Base-by-base conservation (phyloP, 2,113 vertebrate species). In the Amblyornis subalaris region DNA sequence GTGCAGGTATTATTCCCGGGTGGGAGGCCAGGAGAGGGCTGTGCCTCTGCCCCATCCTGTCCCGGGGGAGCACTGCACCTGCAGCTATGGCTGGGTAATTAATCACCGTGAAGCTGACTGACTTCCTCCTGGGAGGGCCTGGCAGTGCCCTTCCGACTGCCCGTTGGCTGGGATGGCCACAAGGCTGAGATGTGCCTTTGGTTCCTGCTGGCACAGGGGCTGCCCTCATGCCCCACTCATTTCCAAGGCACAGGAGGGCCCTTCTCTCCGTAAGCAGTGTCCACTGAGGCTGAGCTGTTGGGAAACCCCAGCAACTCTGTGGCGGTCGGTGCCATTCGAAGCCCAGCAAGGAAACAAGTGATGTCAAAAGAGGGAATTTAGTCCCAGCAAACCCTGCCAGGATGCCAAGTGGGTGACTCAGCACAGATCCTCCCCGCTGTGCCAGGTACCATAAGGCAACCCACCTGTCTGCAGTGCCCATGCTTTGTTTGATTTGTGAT, bases 271-370 rank as follows among this genome's bases (percentile, higher is more conserved):
- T 4, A 36, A 17, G 5, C 12, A 0, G 42, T 7, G 25, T 47
- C 65, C 53, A 2, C 5, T 0, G 0, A 17, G 28, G 33, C 76
- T 6, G 19, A 83, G 44, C 24, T 0, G 0, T 45, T 1, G 0
- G 21, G 57, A 24, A 18, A 5, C 10, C 3, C 33, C 53, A 28
- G 22, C 0, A 0, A 1, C 28, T 5, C 53, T 4, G 0, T 12
- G 21, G 33, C 19, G 69, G 85, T 80, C 90, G 26, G 18, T 5
- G 71, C 26, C 1, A 8, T 55, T 28, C 7, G 4, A 40, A 88
- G 22, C 13, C 38, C 40, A 40, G 84, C 23, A 24, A n/a, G 42
- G 90, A 44, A 79, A 65, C 7, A 29, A 69, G 29, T 3, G 20
- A 15, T 31, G 44, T 25, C 51, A n/a, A 22, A 47, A 57, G 64